Evolutionary conservation across 2,888 invertebrate genomes (phyloP).

Genomic region (Metallyticus violacea): DNA sequence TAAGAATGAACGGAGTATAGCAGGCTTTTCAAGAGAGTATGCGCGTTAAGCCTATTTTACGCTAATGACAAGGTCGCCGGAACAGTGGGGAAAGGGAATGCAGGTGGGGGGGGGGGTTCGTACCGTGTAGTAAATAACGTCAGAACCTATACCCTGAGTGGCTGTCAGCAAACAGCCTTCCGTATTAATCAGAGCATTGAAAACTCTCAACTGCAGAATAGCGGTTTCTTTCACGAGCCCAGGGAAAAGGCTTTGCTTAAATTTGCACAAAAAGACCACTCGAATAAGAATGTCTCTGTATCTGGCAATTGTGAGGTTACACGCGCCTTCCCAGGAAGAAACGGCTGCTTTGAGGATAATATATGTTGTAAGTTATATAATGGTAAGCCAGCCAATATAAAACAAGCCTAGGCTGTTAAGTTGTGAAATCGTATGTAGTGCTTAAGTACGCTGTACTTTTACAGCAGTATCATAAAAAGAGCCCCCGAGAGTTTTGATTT

Average conservation of each 20-base stretch:
- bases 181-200: background rate
- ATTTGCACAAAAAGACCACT: background rate
- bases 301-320: background rate
- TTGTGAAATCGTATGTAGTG: too few relatives aligned
- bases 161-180: background rate
- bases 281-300: background rate
- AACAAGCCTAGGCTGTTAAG: too few relatives aligned
- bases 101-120: too few relatives aligned
- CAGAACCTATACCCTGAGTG: background rate
- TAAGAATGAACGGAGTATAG: too few relatives aligned
- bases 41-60: background rate
- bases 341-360: too few relatives aligned
- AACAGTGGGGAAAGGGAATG: background rate
- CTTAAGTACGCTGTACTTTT: too few relatives aligned
- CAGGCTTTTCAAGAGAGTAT: too few relatives aligned
- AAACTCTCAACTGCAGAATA: background rate
- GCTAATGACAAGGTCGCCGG: background rate
- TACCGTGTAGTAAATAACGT: background rate
- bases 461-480: too few relatives aligned
- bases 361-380: too few relatives aligned
- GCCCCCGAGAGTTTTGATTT: too few relatives aligned
- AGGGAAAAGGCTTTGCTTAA: background rate
- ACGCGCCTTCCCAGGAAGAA: background rate
- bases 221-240: background rate
- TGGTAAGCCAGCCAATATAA: too few relatives aligned